phyloP scores from a whole-genome alignment of 2,113 vertebrate species.

The Mesitornis unicolor region DNA sequence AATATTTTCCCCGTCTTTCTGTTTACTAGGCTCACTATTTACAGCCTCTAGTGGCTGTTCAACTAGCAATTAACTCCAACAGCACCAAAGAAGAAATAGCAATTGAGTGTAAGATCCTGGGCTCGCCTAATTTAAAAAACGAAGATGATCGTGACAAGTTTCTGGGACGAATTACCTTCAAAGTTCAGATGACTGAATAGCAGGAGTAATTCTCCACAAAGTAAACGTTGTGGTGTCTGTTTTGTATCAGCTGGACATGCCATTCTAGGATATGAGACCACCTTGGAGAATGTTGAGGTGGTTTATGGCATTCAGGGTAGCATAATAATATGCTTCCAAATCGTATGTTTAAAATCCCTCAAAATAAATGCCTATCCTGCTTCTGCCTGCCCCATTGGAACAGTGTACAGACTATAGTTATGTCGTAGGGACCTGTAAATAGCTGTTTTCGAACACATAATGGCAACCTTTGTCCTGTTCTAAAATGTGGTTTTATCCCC shows the following conservation, averaged over 20 bases:
- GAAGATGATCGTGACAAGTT: constrained; percentile 93
- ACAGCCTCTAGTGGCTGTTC: constrained; percentile 93
- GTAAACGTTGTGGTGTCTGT: constrained; percentile 70
- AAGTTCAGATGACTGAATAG: constrained; percentile 83
- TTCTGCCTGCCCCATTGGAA: constrained; percentile 75
- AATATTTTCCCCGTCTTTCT: constrained; percentile 42
- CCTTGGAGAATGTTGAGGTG: constrained; percentile 70
- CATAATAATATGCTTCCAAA: constrained; percentile 75
- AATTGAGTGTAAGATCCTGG: constrained; percentile 89
- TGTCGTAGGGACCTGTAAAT: constrained; percentile 82
- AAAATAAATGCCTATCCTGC: constrained; percentile 76
- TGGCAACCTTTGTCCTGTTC: constrained; percentile 78
- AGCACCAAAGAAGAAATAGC: constrained; percentile 80
- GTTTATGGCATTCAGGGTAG: constrained; percentile 71
- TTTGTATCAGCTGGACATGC: constrained; percentile 76
- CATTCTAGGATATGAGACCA: constrained; percentile 74
- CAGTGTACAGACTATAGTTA: constrained; percentile 75
- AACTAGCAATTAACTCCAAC: constrained; percentile 77
- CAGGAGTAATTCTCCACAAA: constrained; percentile 63
- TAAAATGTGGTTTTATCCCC: constrained; percentile 81
- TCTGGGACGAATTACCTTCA: constrained; percentile 91
- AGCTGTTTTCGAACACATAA: constrained; percentile 71
- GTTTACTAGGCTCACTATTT: constrained; percentile 83
- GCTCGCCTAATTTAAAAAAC: constrained; percentile 82
- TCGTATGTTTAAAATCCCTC: constrained; percentile 67